These are phyloP conservation scores for Drosophila watanabei DNA, from an alignment of 1,140 invertebrate genomes.

Conservation along the genomic window DNA sequence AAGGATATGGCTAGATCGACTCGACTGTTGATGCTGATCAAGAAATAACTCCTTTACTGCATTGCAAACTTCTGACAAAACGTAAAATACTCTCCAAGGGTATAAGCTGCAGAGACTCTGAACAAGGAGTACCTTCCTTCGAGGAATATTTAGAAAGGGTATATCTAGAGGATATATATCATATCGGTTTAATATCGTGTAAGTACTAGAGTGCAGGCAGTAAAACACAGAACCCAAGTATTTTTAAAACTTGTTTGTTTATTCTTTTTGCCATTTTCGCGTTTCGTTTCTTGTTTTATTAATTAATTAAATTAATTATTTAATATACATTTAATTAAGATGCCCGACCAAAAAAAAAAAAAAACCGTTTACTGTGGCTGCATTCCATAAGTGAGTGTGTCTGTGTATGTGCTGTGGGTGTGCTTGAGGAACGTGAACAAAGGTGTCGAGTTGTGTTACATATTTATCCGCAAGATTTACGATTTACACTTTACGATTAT, in stretches of 20 bases:
- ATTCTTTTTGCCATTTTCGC: slow-evolving; percentile 39
- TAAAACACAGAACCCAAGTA: neutral
- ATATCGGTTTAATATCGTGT: neutral
- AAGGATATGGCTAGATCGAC: too few relatives aligned
- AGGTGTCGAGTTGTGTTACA: slow-evolving; percentile 2
- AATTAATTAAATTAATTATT: slow-evolving; percentile 75
- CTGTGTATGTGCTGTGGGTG: slow-evolving; percentile 5
- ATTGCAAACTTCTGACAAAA: too few relatives aligned
- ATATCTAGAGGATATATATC: too few relatives aligned
- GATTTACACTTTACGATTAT: slow-evolving; percentile 25
- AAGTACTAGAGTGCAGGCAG: neutral
- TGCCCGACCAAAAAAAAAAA: slow-evolving; percentile 47
- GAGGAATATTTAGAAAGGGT: too few relatives aligned
- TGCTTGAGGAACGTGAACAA: slow-evolving; percentile 5
- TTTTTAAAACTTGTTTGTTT: slow-evolving; percentile 58
- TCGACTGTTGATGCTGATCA: too few relatives aligned
- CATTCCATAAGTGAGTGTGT: slow-evolving; percentile 20
- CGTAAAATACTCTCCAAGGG: too few relatives aligned
- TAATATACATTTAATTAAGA: slow-evolving; percentile 78
- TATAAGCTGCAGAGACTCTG: too few relatives aligned
- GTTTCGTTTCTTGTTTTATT: slow-evolving; percentile 27
- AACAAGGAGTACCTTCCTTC: too few relatives aligned
- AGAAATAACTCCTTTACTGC: too few relatives aligned
- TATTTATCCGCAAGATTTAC: slow-evolving; percentile 38
- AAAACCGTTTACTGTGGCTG: slow-evolving; percentile 39